These are phyloP conservation scores for Nerophis ophidion DNA, from an alignment of 2,113 vertebrate species.

Conservation along the genomic window DNA sequence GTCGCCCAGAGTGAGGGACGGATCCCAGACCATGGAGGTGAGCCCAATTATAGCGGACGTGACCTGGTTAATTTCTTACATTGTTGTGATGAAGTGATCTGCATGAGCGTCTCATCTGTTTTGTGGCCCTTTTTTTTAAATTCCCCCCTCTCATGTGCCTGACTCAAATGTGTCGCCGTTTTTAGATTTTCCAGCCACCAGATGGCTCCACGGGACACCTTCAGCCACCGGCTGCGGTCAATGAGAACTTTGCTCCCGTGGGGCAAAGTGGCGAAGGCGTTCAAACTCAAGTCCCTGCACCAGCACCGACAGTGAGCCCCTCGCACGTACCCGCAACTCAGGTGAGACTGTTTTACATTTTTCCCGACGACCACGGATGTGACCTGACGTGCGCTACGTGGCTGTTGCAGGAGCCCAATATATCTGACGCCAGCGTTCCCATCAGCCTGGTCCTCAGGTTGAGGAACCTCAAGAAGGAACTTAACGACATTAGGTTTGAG, in stretches of 20 bases:
- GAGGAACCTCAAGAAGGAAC: constrained; percentile 97
- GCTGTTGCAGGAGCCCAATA: constrained; percentile 63
- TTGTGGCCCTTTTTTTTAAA: not conserved
- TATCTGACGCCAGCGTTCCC: constrained; percentile 72
- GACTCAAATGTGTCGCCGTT: constrained; percentile 1
- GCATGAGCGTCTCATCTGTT: constrained; percentile 45
- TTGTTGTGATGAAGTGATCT: constrained; percentile 29
- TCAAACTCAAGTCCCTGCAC: constrained; percentile 53
- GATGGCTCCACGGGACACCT: constrained; percentile 67
- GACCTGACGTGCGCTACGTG: not conserved
- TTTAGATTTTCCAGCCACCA: constrained; percentile 57
- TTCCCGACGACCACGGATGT: no score
- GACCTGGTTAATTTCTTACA: constrained; percentile 33
- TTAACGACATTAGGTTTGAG: constrained; percentile 98
- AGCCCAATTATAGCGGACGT: constrained; percentile 58
- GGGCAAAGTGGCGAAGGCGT: constrained; percentile 75
- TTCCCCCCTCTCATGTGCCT: not conserved
- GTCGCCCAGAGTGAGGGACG: constrained; percentile 97
- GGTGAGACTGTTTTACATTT: constrained; percentile 17
- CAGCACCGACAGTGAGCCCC: constrained; percentile 64
- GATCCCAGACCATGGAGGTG: constrained; percentile 86
- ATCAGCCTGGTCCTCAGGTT: constrained; percentile 92
- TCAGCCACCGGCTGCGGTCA: constrained; percentile 69
- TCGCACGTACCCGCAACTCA: constrained; percentile 63
- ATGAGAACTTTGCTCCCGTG: constrained; percentile 69